Base-by-base conservation (phyloP, 2,113 vertebrate genomes). In the Eira barbara region DNA sequence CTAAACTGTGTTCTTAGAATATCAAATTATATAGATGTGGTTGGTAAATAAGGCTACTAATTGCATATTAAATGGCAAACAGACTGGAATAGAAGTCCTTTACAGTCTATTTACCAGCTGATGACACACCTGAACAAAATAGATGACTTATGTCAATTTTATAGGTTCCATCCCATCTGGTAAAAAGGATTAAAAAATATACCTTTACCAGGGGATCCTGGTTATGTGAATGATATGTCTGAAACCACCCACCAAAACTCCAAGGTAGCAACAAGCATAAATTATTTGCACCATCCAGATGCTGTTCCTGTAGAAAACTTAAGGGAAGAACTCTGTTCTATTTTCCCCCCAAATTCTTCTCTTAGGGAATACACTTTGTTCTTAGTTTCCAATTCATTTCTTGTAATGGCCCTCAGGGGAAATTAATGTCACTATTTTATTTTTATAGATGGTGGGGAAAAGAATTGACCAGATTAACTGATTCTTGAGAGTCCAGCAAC, bases 301-400 rank as follows among this genome's bases (percentile, higher is more conserved):
- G 21, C 7, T 36, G 2, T 82, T 85, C 29, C 61, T 59, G 1
- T 31, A 90, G 34, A 96, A 95, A 79, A 42, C 55, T 29, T 45
- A 87, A 95, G 45, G 18, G 6, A 73, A 67, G 29, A 39, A 14
- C 4, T 89, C 55, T 73, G 20, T 65, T 73, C 74, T 84, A 14
- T 42, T 71, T 49, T 59, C 17, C 27, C 29, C 2, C 59, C 27
- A 52, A 91, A 42, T 39, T 34, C 18, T 92, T 80, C 67, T 88
- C 63, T 27, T 45, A 92, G 45, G 82, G 52, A 90, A 96, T 59
- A 67, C 9, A 79, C 45, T 87, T 84, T 87, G 67, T 67, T 91
- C 69, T 81, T 96, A 83, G 90, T 84, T 97, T 91, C 52, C 42
- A 87, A 55, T 93, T 94, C 57, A 71, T 63, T 95, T 97, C 63